Evolutionary conservation across 2,888 invertebrate genomes (phyloP), one percentile per base, ranked within the genome.

Genomic region (Suillia variegata): DNA sequence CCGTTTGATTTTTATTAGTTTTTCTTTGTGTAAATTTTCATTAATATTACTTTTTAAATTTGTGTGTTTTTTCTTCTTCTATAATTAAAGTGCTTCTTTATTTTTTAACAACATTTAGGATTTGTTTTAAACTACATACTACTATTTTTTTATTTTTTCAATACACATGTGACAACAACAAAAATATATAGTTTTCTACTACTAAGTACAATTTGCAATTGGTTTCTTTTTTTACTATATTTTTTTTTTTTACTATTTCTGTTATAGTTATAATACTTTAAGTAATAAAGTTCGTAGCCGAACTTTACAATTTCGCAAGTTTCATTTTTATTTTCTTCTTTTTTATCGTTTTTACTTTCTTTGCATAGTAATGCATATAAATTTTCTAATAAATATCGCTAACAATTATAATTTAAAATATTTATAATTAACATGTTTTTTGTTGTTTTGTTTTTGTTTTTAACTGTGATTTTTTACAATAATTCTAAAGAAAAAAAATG

Each of bases 361-460:
- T 62, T 63, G 55, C 52, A 59, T 26, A 58, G 62, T 74, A 70
- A 70, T 74, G 74, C 74, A 74, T 31, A 31, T 31, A 6, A 31
- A 31, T 31, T 31, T 31, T 31, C 31, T 31, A 31, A 31, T 31
- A 6, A 31, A 31, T 31, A 31, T 8, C 31, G 6, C 38, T 38
- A n/a, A 38, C 38, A 38, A 38, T 38, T 38, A 26, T 38, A 38
- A 38, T 38, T 38, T 38, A 38, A 13, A 38, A 38, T 38, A 31
- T 6, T 53, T 31, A 56, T 48, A 47, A 10, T 58, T 26, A 38
- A 38, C 13, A n/a, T 52, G 26, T n/a, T n/a, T n/a, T n/a, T n/a
- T n/a, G n/a, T n/a, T n/a, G n/a, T n/a, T n/a, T n/a, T n/a, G n/a
- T n/a, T n/a, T n/a, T n/a, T n/a, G n/a, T n/a, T n/a, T n/a, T n/a